A percentile compares a stretch with the other conserved stretches of the same genome.
Conservation (phyloP, 2,797 vertebrate genomes). For the Myripristis murdjan region DNA sequence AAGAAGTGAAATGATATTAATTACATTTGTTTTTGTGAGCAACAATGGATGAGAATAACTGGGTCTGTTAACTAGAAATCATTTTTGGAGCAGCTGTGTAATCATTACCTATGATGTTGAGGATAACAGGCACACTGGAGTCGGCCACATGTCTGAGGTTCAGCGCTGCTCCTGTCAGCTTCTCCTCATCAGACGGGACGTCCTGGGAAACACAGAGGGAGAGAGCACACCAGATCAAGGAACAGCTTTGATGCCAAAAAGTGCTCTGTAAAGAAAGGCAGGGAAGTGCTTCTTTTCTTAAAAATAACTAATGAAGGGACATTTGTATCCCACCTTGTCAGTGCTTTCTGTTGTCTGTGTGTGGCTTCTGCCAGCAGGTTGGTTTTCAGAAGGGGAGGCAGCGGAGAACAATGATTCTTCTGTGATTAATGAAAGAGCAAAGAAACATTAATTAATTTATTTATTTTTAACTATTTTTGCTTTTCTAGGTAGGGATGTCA, state of each 20-base stretch:
- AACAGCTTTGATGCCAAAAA: not conserved
- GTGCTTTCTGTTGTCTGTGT: conserved; percentile 19
- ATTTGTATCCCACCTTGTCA: conserved; percentile 59
- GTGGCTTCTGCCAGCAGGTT: not conserved
- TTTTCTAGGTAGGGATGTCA: too few species aligned
- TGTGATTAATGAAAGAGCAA: conserved; percentile 1
- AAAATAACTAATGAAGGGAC: not conserved
- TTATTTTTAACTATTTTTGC: too few species aligned
- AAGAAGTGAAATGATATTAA: not conserved
- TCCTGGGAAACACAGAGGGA: conserved; percentile 51
- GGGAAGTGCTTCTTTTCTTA: not conserved
- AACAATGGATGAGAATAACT: not conserved
- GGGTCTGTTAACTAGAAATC: not conserved
- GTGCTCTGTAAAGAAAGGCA: not conserved
- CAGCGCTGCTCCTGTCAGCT: conserved; percentile 84
- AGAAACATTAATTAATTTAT: not conserved
- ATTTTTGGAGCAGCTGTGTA: not conserved
- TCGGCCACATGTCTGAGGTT: conserved; percentile 87
- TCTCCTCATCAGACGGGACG: conserved; percentile 68
- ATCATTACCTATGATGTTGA: conserved; percentile 86
- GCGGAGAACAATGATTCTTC: conserved; percentile 48
- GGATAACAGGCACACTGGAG: conserved; percentile 87
- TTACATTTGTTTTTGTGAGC: not conserved
- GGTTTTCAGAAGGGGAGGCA: conserved; percentile 45
- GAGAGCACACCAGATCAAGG: not conserved